Conservation (phyloP, 1,140 invertebrate genomes). For the Drosophila suzukii region DNA sequence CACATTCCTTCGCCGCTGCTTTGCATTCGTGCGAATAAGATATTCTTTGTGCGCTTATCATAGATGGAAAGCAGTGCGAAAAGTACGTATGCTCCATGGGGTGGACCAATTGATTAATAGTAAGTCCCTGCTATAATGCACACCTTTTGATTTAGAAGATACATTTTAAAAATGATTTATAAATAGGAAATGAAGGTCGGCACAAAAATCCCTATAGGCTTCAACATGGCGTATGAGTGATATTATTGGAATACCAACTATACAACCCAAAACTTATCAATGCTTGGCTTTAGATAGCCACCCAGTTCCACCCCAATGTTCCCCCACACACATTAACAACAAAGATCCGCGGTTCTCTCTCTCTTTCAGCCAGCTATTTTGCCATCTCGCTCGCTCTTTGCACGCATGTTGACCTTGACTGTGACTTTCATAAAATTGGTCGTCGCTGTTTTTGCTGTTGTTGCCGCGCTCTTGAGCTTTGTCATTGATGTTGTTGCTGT, state of each 20-base stretch:
- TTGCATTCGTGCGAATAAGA: slow-evolving; percentile 19
- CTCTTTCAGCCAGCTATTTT: slow-evolving; percentile 17
- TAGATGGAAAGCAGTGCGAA: slow-evolving; percentile 23
- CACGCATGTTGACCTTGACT: slow-evolving; percentile 83
- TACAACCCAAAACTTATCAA: no score
- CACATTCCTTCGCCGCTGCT: neutral
- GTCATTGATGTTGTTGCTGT: slow-evolving; percentile 46
- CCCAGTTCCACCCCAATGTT: slow-evolving; percentile 31
- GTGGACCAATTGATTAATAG: slow-evolving; percentile 4
- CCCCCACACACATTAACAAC: slow-evolving; percentile 13
- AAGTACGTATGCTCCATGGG: slow-evolving; percentile 7
- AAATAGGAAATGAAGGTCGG: neutral
- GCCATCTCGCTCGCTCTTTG: slow-evolving; percentile 29
- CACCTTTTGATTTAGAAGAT: neutral
- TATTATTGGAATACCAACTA: neutral
- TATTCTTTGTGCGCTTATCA: slow-evolving; percentile 31
- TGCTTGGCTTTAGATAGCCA: neutral
- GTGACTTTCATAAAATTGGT: slow-evolving; percentile 82
- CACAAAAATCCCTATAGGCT: no score
- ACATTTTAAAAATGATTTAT: no score
- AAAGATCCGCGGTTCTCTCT: slow-evolving; percentile 45
- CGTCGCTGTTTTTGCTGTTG: slow-evolving; percentile 48
- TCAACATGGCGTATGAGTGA: neutral
- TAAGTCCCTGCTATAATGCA: no score
- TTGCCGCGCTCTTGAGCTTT: slow-evolving; percentile 34